Evolutionary conservation across 2,113 vertebrate species (phyloP).

Genomic region (Toxotes jaculatrix): DNA sequence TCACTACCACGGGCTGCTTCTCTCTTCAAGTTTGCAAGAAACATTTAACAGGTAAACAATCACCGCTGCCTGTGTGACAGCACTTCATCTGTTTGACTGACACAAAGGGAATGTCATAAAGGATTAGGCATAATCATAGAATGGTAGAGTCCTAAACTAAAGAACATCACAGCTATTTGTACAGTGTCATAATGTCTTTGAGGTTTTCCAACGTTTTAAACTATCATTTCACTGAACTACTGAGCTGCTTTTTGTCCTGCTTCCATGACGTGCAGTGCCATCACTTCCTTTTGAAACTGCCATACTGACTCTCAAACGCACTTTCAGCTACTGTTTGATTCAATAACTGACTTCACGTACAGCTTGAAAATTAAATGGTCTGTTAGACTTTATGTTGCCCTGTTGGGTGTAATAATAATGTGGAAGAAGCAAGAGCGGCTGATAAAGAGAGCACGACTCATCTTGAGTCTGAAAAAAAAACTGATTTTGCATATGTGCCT

Average conservation of each 20-base stretch:
- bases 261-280: slow-evolving; percentile 15
- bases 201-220: slow-evolving; percentile 30
- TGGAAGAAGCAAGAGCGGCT: background rate
- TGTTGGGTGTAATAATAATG: background rate
- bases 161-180: slow-evolving; percentile 45
- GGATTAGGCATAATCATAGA: slow-evolving; percentile 64
- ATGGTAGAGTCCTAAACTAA: slow-evolving; percentile 63
- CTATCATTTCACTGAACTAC: background rate
- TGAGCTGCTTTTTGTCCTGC: slow-evolving; percentile 2
- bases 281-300: slow-evolving; percentile 27
- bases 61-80: slow-evolving; percentile 12
- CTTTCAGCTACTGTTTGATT: background rate
- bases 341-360: too few relatives aligned
- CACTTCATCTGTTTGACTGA: slow-evolving; percentile 33
- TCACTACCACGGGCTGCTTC: slow-evolving; percentile 56
- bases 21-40: slow-evolving; percentile 67
- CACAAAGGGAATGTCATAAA: slow-evolving; percentile 68
- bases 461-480: background rate
- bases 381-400: background rate
- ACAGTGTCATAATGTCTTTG: slow-evolving; percentile 46
- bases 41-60: slow-evolving; percentile 58
- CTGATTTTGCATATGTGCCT: background rate
- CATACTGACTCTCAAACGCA: slow-evolving; percentile 40
- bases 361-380: background rate
- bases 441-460: background rate